These are phyloP conservation scores for Potorous gilbertii DNA, from an alignment of 2,797 vertebrate species.

Conservation along the genomic window DNA sequence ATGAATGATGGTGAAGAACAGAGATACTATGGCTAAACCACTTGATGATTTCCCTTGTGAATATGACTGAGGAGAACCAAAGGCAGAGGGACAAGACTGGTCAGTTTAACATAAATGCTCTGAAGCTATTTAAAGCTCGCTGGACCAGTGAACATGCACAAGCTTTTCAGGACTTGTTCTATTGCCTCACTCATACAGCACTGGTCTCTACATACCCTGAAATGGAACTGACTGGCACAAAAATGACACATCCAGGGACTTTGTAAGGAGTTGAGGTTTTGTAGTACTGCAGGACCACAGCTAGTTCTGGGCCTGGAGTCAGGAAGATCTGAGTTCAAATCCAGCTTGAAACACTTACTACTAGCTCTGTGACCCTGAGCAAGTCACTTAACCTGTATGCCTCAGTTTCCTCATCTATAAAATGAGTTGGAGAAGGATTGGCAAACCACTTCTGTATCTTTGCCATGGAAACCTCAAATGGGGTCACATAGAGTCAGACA, in stretches of 20 bases:
- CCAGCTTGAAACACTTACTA: neutral
- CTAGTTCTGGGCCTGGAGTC: neutral
- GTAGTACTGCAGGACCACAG: neutral
- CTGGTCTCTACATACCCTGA: neutral
- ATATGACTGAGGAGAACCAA: neutral
- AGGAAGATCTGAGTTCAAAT: neutral
- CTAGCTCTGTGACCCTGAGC: too few relatives aligned
- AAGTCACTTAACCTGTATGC: neutral
- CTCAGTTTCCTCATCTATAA: neutral
- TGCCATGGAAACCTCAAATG: neutral
- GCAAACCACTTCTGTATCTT: neutral
- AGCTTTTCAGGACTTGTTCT: neutral
- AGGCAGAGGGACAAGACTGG: neutral
- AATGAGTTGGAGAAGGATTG: neutral
- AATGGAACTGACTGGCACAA: neutral
- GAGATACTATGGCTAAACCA: neutral
- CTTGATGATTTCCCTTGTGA: neutral
- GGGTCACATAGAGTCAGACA: neutral
- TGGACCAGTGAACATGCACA: neutral
- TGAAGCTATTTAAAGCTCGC: neutral
- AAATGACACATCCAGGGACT: neutral
- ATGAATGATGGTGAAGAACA: neutral
- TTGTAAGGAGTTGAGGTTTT: neutral
- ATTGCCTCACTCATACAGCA: neutral
- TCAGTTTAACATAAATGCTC: neutral